Conservation (phyloP, 2,888 invertebrate species). For the Timema podura region DNA sequence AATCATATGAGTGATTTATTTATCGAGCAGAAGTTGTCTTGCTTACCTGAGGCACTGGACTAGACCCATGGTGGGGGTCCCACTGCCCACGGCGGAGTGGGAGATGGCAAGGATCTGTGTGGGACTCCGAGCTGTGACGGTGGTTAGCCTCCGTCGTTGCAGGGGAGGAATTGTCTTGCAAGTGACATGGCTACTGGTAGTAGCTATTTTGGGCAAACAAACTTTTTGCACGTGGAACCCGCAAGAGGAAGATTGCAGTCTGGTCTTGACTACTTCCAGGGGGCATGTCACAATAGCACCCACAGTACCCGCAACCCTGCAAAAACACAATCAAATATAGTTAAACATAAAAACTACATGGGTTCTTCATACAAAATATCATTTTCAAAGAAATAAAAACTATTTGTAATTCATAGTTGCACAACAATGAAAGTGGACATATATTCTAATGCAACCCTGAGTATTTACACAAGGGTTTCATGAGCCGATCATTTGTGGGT, state of each 20-base stretch:
- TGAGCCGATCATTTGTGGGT: too few relatives aligned
- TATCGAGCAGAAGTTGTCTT: too few relatives aligned
- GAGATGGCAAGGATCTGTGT: conserved; percentile 71
- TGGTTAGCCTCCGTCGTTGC: conserved; percentile 70
- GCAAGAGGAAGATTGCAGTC: conserved; percentile 89
- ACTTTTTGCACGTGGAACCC: conserved; percentile 45
- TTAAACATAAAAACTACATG: not conserved
- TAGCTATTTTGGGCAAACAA: conserved; percentile 44
- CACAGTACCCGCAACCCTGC: conserved; percentile 91
- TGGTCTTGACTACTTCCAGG: conserved; percentile 95
- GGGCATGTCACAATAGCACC: conserved; percentile 97
- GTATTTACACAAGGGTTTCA: too few relatives aligned
- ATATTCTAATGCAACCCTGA: too few relatives aligned
- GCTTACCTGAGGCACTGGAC: conserved; percentile 73
- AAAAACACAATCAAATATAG: conserved; percentile 36
- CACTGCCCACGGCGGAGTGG: conserved; percentile 57
- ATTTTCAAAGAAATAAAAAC: too few relatives aligned
- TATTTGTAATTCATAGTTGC: too few relatives aligned
- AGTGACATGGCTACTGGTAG: conserved; percentile 47
- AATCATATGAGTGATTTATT: too few relatives aligned
- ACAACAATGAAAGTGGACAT: too few relatives aligned
- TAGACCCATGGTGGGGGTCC: conserved; percentile 62
- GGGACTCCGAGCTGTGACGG: conserved; percentile 61
- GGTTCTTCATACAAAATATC: too few relatives aligned
- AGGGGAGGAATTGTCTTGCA: conserved; percentile 54